Percentiles rank a stretch among this genome's conserved stretches.
Conservation (phyloP, 2,888 invertebrate species). For the Ormyrus nitidulus region DNA sequence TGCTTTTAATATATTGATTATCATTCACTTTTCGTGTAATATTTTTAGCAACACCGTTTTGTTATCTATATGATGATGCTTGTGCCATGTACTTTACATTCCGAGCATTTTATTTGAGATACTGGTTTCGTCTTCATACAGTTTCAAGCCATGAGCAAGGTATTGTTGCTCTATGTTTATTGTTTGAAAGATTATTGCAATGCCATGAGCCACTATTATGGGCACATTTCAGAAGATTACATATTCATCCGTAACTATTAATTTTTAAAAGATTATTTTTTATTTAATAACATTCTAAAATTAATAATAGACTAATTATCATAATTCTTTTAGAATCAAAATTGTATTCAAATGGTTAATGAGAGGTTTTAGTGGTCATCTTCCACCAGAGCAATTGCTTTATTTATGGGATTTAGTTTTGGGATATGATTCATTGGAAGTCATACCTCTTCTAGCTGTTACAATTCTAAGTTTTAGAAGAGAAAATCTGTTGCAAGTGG, state of each 20-base stretch:
- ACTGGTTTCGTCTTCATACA: conserved; percentile 94
- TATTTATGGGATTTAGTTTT: conserved; percentile 95
- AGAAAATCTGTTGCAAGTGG: conserved; percentile 87
- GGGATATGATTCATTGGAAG: conserved; percentile 94
- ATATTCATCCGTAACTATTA: conserved; percentile 91
- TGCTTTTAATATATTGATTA: conserved; percentile 25
- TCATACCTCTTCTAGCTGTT: conserved; percentile 90
- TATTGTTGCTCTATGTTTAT: conserved; percentile 90
- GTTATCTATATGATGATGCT: conserved; percentile 93
- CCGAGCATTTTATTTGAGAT: conserved; percentile 92
- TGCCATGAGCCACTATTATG: conserved; percentile 93
- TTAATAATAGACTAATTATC: background rate
- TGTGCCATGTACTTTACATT: conserved; percentile 92
- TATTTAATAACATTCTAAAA: conserved; percentile 42
- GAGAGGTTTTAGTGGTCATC: conserved; percentile 95
- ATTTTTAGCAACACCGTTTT: conserved; percentile 91
- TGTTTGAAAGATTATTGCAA: conserved; percentile 93
- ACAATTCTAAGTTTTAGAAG: conserved; percentile 90
- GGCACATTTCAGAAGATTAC: conserved; percentile 91
- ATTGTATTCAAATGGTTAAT: conserved; percentile 98
- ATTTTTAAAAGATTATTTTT: conserved; percentile 2
- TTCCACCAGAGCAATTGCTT: conserved; percentile 93
- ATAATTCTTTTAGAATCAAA: conserved; percentile 80
- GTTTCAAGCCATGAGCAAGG: conserved; percentile 96
- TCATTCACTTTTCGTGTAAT: conserved; percentile 9